Evolutionary conservation across 2,888 invertebrate genomes (phyloP).

Genomic region (Dolomedes plantarius): DNA sequence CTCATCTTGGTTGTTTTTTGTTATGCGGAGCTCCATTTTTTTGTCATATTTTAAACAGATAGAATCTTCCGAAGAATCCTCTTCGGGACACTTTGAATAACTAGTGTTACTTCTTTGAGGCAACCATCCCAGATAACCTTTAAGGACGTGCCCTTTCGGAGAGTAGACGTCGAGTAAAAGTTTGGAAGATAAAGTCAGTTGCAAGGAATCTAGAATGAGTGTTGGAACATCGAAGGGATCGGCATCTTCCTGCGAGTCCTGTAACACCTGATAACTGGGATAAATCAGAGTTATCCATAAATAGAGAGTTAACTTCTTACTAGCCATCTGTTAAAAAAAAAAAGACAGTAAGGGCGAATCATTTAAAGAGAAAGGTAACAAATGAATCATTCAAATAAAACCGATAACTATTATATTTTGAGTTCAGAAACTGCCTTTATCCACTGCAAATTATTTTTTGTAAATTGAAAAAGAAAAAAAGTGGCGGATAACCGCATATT

Average conservation of each 20-base stretch:
- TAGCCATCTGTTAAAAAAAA: conserved; percentile 31
- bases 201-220: conserved; percentile 27
- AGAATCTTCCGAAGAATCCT: conserved; percentile 12
- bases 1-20: conserved; percentile 21
- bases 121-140: conserved; percentile 61
- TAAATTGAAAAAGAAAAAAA: no score
- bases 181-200: conserved; percentile 50
- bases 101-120: conserved; percentile 41
- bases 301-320: background rate
- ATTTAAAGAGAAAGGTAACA: no score
- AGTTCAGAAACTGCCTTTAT: no score
- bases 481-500: no score
- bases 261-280: background rate
- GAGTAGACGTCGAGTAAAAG: conserved; percentile 52
- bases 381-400: no score
- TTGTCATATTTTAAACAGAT: conserved; percentile 47
- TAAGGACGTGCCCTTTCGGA: conserved; percentile 19
- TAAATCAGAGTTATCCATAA: background rate
- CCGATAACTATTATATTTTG: no score
- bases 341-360: background rate
- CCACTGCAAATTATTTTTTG: no score
- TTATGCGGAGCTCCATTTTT: conserved; percentile 38
- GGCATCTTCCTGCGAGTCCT: background rate
- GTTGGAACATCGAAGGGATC: conserved; percentile 26
- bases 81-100: conserved; percentile 36